phyloP scores from a whole-genome alignment of 2,797 vertebrate genomes.

The Tympanoctomys barrerae region DNA sequence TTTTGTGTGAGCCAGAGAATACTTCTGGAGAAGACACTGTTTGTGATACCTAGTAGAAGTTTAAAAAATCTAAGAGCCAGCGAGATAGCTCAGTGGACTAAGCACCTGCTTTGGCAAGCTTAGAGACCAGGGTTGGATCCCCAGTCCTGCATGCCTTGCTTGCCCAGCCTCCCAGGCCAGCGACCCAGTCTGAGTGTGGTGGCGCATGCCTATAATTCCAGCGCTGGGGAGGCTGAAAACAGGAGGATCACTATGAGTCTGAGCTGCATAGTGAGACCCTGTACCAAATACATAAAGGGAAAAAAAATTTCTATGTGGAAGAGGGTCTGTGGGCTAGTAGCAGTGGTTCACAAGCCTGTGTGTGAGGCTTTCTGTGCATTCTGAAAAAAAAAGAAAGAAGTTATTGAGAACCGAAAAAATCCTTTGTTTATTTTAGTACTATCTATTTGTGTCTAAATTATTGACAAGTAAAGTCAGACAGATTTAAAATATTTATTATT shows the following conservation, averaged over 20 bases:
- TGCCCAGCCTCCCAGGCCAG: no score
- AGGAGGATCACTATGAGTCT: no score
- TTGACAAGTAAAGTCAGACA: constrained; percentile 21
- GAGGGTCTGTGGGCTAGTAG: background rate
- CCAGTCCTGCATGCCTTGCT: no score
- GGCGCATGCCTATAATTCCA: no score
- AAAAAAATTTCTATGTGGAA: background rate
- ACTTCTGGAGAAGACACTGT: constrained; percentile 14
- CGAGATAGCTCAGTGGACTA: no score
- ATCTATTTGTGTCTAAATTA: background rate
- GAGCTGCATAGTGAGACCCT: no score
- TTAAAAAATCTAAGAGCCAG: background rate
- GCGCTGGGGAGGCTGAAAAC: no score
- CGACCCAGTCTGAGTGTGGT: no score
- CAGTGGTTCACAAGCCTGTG: background rate
- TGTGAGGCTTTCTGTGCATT: background rate
- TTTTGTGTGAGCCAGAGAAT: background rate
- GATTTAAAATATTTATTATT: constrained; percentile 24
- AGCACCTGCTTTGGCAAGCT: no score
- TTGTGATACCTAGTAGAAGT: background rate
- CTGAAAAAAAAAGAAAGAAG: background rate
- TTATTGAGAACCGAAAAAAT: background rate
- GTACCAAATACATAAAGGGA: no score
- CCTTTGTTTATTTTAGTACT: constrained; percentile 11
- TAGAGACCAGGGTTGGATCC: no score